Conservation (phyloP, 1,140 invertebrate species). For the Wasmannia auropunctata region DNA sequence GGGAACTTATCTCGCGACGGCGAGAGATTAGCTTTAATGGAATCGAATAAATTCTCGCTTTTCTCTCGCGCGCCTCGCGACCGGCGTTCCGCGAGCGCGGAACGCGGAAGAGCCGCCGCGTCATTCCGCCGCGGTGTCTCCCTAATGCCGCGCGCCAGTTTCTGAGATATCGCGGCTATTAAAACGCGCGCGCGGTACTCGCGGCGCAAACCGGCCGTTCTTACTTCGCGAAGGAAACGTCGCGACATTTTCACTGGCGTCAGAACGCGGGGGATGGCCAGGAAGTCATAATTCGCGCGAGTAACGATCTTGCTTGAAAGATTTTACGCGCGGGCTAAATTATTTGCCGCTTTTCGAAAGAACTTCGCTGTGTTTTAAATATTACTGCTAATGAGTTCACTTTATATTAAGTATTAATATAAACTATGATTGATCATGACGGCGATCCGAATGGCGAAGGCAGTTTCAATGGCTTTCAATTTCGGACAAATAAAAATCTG, state of each 20-base stretch:
- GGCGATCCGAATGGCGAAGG: background rate
- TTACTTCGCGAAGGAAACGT: background rate
- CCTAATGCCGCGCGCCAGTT: constrained; percentile 17
- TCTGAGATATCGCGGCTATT: constrained; percentile 26
- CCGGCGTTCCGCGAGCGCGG: constrained; percentile 6
- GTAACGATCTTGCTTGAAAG: background rate
- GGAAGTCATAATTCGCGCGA: background rate
- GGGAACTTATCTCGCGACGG: constrained; percentile 55
- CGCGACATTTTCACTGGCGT: background rate
- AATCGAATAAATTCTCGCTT: constrained; percentile 54
- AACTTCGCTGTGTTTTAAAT: background rate
- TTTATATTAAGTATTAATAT: background rate
- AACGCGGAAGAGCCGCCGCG: constrained; percentile 13
- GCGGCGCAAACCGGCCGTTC: background rate
- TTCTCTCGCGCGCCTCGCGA: constrained; percentile 26
- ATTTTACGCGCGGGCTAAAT: background rate
- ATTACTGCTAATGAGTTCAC: background rate
- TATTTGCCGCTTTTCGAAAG: background rate
- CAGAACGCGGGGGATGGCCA: background rate
- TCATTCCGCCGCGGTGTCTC: constrained; percentile 30
- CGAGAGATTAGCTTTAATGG: constrained; percentile 53
- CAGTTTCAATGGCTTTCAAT: constrained; percentile 1
- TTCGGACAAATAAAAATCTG: constrained; percentile 24
- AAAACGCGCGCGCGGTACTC: background rate
- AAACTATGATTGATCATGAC: background rate